Evolutionary conservation across 2,113 vertebrate species (phyloP), one percentile per base, ranked within the genome.

Genomic region (Clarias macrocephalus): DNA sequence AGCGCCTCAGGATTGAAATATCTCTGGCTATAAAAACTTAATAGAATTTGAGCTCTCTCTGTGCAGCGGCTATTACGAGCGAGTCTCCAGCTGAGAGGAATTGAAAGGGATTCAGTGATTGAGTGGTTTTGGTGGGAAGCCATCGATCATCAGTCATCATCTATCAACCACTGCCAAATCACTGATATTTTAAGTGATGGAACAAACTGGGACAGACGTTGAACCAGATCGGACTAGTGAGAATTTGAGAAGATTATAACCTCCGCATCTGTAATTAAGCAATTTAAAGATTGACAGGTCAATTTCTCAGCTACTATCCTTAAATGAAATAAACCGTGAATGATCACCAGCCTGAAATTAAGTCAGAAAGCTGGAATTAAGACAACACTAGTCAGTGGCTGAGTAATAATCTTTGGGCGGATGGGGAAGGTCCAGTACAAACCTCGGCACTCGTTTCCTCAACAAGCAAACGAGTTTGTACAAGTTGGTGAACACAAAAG

Each of bases 121-220:
- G 76, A 86, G 85, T 80, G 60, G 7, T 63, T 86, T 86, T 80
- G 76, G 77, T 79, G 79, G 59, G 59, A 65, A 80, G 85, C 76
- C 63, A 80, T 86, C 85, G 19, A 66, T 86, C 85, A 86, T 63
- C 63, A 54, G 42, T 52, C 62, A 57, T 56, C 28, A 84, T 72
- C 66, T 13, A 56, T 84, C 82, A 62, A 60, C 57, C 59, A 15
- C 19, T 62, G 57, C 19, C 79, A 62, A 62, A 81, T 42, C 57
- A 81, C 21, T 37, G 79, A 62, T 62, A 62, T 60, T 59, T 12
- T 33, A 80, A 60, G 10, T 37, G 77, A 80, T 25, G 57, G 79
- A 62, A 81, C 79, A 81, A 81, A 60, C 79, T 62, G 79, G 57
- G 79, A 81, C 2, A 2, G 79, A 62, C 79, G 25, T 13, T 10